These are phyloP conservation scores for Deilephila porcellus DNA, from an alignment of 2,888 invertebrate species.

Conservation along the genomic window DNA sequence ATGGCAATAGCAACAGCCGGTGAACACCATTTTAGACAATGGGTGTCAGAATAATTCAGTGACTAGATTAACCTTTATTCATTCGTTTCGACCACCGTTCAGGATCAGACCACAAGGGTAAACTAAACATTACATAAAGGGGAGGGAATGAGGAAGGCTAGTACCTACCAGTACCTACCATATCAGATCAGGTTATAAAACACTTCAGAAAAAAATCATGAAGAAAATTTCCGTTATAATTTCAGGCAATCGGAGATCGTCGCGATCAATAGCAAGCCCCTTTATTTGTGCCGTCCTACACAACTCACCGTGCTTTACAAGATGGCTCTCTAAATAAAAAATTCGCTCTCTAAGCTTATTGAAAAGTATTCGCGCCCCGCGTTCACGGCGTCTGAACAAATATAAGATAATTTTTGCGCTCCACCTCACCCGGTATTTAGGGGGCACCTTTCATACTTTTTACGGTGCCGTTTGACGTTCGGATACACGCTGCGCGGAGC, in stretches of 20 bases:
- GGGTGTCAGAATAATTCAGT: too few species aligned
- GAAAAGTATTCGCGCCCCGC: slow-evolving; percentile 84
- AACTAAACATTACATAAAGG: too few species aligned
- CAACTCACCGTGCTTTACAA: slow-evolving; percentile 64
- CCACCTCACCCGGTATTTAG: slow-evolving; percentile 83
- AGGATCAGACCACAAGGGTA: too few species aligned
- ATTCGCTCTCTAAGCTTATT: slow-evolving; percentile 83
- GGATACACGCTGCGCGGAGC: slow-evolving; percentile 55
- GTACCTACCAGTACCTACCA: not conserved
- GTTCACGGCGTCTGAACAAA: slow-evolving; percentile 84
- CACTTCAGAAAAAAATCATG: not conserved
- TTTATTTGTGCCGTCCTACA: slow-evolving; percentile 74
- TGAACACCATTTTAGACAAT: too few species aligned
- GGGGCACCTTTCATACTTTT: slow-evolving; percentile 84
- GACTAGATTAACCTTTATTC: too few species aligned
- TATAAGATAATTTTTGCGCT: slow-evolving; percentile 85
- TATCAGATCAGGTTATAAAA: not conserved
- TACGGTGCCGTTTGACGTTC: slow-evolving; percentile 76
- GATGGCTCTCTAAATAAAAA: slow-evolving; percentile 77
- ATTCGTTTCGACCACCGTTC: too few species aligned
- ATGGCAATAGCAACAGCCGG: too few species aligned
- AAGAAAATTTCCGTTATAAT: slow-evolving; percentile 23
- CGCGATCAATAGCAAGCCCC: slow-evolving; percentile 71
- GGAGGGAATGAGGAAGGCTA: too few species aligned
- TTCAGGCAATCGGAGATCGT: slow-evolving; percentile 47